Evolutionary conservation across 2,113 vertebrate genomes (phyloP).

Genomic region (Meleagris gallopavo): DNA sequence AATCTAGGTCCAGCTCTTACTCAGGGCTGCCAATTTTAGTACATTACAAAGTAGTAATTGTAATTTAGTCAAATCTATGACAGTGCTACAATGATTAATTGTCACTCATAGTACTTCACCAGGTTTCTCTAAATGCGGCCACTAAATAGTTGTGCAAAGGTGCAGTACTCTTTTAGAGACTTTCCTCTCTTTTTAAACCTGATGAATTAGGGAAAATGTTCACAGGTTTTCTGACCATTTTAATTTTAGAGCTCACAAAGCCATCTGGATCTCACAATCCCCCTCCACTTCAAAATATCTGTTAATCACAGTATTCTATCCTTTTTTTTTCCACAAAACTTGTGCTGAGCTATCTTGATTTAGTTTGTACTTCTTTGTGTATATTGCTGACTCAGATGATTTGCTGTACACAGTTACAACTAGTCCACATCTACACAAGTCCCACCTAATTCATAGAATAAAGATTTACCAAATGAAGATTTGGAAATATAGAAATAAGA

Average conservation of each 20-base stretch:
- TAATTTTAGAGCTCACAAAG: background rate
- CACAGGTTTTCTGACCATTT: background rate
- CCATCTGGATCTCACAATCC: background rate
- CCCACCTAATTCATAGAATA: background rate
- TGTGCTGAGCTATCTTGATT: background rate
- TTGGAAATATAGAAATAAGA: background rate
- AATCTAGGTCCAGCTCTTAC: background rate
- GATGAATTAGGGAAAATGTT: background rate
- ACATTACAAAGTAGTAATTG: background rate
- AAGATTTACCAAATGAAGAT: background rate
- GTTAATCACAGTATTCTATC: background rate
- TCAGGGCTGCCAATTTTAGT: background rate
- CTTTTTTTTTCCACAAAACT: background rate
- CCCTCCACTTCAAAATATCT: background rate
- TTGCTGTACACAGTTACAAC: background rate
- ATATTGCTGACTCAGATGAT: background rate
- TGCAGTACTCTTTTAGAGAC: background rate
- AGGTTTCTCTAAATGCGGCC: background rate
- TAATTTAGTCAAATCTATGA: background rate
- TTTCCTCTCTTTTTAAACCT: background rate
- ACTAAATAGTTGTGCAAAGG: accelerated
- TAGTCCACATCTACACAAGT: background rate
- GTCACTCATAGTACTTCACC: background rate
- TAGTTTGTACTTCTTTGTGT: background rate
- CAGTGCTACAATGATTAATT: background rate